Evolutionary conservation across 2,888 invertebrate genomes (phyloP), one percentile per base, ranked within the genome.

Genomic region (Doris montereyensis): DNA sequence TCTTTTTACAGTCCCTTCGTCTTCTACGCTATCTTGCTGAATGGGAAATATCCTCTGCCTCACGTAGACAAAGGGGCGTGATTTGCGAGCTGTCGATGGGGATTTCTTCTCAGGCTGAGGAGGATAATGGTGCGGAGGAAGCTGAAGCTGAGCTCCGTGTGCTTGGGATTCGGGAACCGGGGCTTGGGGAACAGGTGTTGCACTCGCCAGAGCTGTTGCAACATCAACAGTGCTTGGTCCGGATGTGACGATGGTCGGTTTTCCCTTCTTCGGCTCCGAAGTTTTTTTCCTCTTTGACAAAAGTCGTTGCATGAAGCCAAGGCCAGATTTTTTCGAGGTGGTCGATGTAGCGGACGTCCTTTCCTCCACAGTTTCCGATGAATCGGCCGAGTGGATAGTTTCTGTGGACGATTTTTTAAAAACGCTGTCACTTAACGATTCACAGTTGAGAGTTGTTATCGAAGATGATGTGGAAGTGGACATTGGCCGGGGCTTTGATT

Each of bases 221-320:
- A 79, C 80, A 57, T 74, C 41, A 76, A 78, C 79, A 83, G 83
- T 71, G 76, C 82, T 80, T 0, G 84, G 83, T 0, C 83, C 82
- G 0, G 84, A 81, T 70, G 83, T 84, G 57, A 83, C 24, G 77
- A 83, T 41, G 77, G 83, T 8, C 76, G 82, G 74, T 68, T 81
- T 68, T 52, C 68, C 65, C 35, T 79, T 79, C 28, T 80, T 77
- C 0, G 0, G 28, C 3, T 76, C 76, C n/a, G 28, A 65, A 13
- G 24, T n/a, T 76, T 88, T 88, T 81, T 87, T 87, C 83, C 87
- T 87, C 79, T 86, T 87, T 0, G 88, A 86, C 74, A 89, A 84
- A 60, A 89, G 81, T 72, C 87, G 85, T 78, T 88, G 87, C 86
- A 89, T 88, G 76, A 89, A 88, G n/a, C 84, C 83, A 34, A 84